These are phyloP conservation scores for Cherax destructor DNA, from an alignment of 1,140 invertebrate genomes.

Conservation along the genomic window DNA sequence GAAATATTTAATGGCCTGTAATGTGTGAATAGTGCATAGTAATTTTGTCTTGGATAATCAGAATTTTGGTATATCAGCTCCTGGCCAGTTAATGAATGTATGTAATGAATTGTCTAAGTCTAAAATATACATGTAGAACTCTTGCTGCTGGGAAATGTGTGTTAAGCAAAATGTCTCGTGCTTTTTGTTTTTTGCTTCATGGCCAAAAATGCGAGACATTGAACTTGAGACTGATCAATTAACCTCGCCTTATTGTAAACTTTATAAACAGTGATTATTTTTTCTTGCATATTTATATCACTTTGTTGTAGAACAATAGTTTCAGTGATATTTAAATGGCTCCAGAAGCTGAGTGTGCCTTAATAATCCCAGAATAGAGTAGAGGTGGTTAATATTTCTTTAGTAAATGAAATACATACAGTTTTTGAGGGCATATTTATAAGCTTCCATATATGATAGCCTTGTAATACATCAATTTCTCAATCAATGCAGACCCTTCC, in stretches of 20 bases:
- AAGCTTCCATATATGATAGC: background rate
- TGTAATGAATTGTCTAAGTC: background rate
- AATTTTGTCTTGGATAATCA: background rate
- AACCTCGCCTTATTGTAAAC: background rate
- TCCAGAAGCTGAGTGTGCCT: slow-evolving; percentile 40
- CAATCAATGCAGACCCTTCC: background rate
- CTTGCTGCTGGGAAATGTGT: background rate
- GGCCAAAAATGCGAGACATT: background rate
- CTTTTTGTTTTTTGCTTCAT: slow-evolving; percentile 10
- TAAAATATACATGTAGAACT: background rate
- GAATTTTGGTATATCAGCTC: background rate
- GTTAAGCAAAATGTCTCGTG: background rate
- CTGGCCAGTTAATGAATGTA: background rate
- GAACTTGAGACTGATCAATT: background rate
- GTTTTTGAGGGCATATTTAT: slow-evolving; percentile 35
- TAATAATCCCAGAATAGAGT: slow-evolving; percentile 15
- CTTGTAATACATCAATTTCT: background rate
- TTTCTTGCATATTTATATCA: background rate
- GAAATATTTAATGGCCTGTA: background rate
- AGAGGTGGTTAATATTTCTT: slow-evolving; percentile 17
- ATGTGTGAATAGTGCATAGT: background rate
- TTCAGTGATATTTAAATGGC: background rate
- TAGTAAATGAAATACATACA: slow-evolving; percentile 18
- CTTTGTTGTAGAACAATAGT: background rate
- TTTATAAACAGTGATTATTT: background rate